Evolutionary conservation across 2,888 invertebrate species (phyloP).

Genomic region (Nipponacmea schrenckii): DNA sequence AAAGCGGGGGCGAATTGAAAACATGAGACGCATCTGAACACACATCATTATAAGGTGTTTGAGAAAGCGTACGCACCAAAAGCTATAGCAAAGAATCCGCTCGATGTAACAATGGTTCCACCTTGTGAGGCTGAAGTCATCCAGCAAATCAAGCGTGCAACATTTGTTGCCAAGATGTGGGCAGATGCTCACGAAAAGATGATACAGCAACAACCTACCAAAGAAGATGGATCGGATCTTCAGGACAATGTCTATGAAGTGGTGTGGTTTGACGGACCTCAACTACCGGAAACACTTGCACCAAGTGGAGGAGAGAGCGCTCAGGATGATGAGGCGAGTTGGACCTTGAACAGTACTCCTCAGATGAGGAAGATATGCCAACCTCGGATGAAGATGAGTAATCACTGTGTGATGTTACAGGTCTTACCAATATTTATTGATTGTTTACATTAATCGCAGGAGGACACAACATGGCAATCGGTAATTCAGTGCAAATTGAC

Average conservation of each 20-base stretch:
- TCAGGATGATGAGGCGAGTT: no score
- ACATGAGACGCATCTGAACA: background rate
- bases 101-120: background rate
- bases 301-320: background rate
- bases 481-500: no score
- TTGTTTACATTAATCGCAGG: no score
- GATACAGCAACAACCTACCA: background rate
- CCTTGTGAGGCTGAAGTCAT: background rate
- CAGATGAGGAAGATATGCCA: no score
- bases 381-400: no score
- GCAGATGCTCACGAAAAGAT: background rate
- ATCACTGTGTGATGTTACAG: no score
- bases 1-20: no score
- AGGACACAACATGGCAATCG: no score
- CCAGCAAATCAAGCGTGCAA: background rate
- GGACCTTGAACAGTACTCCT: no score
- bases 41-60: background rate
- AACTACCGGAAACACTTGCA: background rate
- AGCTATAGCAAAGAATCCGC: background rate
- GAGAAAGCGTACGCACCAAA: background rate
- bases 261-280: background rate
- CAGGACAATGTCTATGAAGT: background rate
- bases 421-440: no score
- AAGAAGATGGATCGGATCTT: background rate
- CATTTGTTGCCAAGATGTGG: background rate